phyloP scores from a whole-genome alignment of 2,113 vertebrate genomes.

The Agapornis roseicollis region DNA sequence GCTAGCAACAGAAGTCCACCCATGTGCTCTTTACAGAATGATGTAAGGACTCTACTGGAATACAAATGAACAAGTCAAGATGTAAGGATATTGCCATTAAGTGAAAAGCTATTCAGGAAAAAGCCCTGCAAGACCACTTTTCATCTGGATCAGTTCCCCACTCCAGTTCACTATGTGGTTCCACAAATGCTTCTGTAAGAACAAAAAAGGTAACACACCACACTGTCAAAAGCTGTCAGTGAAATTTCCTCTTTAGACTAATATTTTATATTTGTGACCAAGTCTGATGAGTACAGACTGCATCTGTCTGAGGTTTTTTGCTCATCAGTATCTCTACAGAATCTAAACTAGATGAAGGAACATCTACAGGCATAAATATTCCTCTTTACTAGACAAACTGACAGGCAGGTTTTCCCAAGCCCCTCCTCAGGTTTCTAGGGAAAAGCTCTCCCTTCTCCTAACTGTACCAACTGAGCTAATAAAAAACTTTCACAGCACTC shows the following conservation, averaged over 20 bases:
- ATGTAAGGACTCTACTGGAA: background rate
- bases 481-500: background rate
- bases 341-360: background rate
- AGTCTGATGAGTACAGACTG: background rate
- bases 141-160: background rate
- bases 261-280: background rate
- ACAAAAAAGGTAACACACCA: background rate
- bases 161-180: background rate
- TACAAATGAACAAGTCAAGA: background rate
- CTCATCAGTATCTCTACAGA: background rate
- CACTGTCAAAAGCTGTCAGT: background rate
- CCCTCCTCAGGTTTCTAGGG: background rate
- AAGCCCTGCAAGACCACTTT: background rate
- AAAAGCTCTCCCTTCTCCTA: background rate
- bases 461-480: background rate
- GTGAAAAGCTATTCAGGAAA: background rate
- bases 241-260: background rate
- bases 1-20: background rate
- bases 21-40: background rate
- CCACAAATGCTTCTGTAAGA: background rate
- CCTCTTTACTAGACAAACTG: background rate
- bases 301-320: background rate
- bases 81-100: background rate
- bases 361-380: background rate
- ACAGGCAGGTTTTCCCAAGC: background rate